A percentile compares a stretch with the other conserved stretches of the same genome.
Evolutionary conservation across 2,888 invertebrate genomes (phyloP).

Genomic region (Isotomurus palustris): DNA sequence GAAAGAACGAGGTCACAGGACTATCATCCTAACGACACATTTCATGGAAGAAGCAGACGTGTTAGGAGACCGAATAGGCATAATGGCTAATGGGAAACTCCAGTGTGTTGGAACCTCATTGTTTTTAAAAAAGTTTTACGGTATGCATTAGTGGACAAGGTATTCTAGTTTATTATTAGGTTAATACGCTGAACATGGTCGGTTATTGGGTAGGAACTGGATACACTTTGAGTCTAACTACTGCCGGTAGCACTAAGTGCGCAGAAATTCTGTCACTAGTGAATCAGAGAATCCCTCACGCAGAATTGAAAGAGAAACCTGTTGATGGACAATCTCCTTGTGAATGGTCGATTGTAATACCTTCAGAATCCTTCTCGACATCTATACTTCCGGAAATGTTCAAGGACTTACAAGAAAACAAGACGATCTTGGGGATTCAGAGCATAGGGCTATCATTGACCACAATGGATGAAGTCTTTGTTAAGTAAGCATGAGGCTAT

Average conservation of each 20-base stretch:
- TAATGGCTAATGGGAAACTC: constrained; percentile 69
- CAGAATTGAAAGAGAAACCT: constrained; percentile 54
- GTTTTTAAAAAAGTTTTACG: constrained; percentile 66
- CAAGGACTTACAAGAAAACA: constrained; percentile 60
- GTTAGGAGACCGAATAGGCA: constrained; percentile 83
- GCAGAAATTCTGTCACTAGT: constrained; percentile 52
- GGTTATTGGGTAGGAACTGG: constrained; percentile 72
- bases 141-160: too few species aligned
- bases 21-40: constrained; percentile 84
- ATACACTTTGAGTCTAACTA: constrained; percentile 55
- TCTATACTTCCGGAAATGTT: constrained; percentile 64
- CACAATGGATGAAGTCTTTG: constrained; percentile 83
- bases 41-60: constrained; percentile 92
- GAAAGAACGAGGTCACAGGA: constrained; percentile 62
- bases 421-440: constrained; percentile 59
- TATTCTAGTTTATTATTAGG: too few species aligned
- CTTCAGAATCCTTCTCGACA: constrained; percentile 56
- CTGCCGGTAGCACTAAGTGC: constrained; percentile 47
- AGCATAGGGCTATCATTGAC: constrained; percentile 80
- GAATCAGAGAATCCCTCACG: constrained; percentile 60
- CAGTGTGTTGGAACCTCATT: constrained; percentile 76
- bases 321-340: constrained; percentile 21
- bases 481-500: constrained; percentile 62
- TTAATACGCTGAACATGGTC: background rate
- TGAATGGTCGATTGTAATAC: constrained; percentile 37